These are phyloP conservation scores for Drosophila seclusa DNA, from an alignment of 2,888 invertebrate species.

Conservation along the genomic window DNA sequence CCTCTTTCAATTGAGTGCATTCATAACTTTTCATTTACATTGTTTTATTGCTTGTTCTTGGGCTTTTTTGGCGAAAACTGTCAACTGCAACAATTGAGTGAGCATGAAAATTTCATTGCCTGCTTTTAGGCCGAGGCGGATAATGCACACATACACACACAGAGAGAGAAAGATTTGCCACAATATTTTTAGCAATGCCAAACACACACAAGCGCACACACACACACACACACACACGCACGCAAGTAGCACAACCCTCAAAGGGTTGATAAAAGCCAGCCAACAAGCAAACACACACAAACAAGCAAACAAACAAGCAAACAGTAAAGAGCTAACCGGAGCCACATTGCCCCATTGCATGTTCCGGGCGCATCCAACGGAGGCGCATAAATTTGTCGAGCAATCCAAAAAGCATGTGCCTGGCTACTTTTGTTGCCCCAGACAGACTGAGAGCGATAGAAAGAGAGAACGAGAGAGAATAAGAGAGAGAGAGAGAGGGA, in stretches of 20 bases:
- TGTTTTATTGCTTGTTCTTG: constrained; percentile 39
- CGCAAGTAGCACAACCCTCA: constrained; percentile 31
- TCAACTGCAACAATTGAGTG: constrained; percentile 58
- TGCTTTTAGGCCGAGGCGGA: constrained; percentile 57
- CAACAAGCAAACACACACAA: constrained; percentile 18
- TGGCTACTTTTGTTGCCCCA: constrained; percentile 53
- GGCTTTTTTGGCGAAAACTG: constrained; percentile 28
- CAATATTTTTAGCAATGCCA: constrained; percentile 47
- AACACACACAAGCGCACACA: constrained; percentile 5
- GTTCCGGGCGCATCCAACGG: constrained; percentile 41
- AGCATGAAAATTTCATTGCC: constrained; percentile 67
- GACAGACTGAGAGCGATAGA: not conserved
- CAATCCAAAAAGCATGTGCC: constrained; percentile 65
- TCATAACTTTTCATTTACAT: constrained; percentile 54
- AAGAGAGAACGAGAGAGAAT: not conserved
- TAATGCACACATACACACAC: constrained; percentile 40
- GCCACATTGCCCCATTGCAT: constrained; percentile 42
- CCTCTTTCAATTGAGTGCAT: constrained; percentile 31
- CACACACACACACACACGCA: not conserved
- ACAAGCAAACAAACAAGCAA: constrained; percentile 48
- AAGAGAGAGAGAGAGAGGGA: not conserved
- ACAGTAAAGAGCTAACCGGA: constrained; percentile 42
- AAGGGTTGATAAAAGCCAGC: constrained; percentile 58
- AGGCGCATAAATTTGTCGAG: constrained; percentile 63
- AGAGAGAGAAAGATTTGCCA: constrained; percentile 27